Conservation (phyloP, 2,113 vertebrate genomes). For the Scortum barcoo region DNA sequence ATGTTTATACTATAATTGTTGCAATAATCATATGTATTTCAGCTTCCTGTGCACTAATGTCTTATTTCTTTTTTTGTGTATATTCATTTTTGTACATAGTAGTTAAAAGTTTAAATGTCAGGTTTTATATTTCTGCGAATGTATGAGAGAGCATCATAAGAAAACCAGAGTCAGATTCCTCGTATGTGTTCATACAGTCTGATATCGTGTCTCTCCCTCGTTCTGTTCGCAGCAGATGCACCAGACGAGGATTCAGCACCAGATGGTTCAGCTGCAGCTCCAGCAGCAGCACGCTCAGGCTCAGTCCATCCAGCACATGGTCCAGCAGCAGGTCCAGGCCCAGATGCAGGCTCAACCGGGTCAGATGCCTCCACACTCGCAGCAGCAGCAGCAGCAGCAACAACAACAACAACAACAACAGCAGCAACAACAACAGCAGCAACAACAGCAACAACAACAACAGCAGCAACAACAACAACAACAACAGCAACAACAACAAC, state of each 20-base stretch:
- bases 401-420: too few species aligned
- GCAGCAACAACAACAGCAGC: slow-evolving; percentile 73
- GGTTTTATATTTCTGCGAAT: too few species aligned
- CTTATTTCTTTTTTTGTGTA: too few species aligned
- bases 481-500: slow-evolving; percentile 74
- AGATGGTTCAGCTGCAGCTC: slow-evolving; percentile 80
- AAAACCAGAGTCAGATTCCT: too few species aligned
- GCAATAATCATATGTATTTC: too few species aligned
- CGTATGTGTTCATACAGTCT: too few species aligned
- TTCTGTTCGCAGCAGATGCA: slow-evolving; percentile 79
- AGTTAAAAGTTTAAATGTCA: too few species aligned
- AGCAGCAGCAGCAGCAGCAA: slow-evolving; percentile 71
- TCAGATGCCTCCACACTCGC: slow-evolving; percentile 80
- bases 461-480: slow-evolving; percentile 77
- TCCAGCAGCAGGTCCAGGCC: slow-evolving; percentile 83
- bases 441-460: slow-evolving; percentile 77
- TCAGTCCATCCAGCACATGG: slow-evolving; percentile 87
- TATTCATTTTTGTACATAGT: too few species aligned
- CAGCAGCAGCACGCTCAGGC: slow-evolving; percentile 86
- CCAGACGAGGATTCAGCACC: slow-evolving; percentile 76
- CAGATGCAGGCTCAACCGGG: slow-evolving; percentile 86
- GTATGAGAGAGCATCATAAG: too few species aligned
- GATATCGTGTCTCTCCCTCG: too few species aligned
- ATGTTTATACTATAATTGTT: too few species aligned
- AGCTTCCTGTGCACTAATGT: too few species aligned